These are phyloP conservation scores for Antidorcas marsupialis DNA, from an alignment of 2,113 vertebrate species.

Conservation along the genomic window DNA sequence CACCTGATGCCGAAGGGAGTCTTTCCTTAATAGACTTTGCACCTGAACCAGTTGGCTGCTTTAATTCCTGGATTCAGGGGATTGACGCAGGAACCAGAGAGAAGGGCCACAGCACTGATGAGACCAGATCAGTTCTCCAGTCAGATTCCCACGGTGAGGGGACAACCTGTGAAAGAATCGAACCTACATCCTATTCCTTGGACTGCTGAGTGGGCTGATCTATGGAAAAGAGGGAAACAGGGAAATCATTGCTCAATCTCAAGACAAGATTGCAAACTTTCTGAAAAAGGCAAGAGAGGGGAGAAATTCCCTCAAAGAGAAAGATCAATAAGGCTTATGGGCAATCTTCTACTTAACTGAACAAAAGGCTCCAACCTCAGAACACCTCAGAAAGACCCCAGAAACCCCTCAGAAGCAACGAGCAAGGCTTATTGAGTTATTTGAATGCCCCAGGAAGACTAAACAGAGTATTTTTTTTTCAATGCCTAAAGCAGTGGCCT, in stretches of 20 bases:
- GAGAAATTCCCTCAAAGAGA: background rate
- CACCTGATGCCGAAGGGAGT: background rate
- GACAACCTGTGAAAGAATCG: background rate
- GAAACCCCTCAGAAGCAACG: background rate
- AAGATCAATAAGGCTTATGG: background rate
- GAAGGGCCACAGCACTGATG: background rate
- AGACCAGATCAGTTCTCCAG: background rate
- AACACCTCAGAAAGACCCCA: background rate
- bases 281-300: background rate
- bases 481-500: background rate
- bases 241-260: background rate
- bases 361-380: background rate
- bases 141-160: background rate
- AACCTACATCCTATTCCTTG: background rate
- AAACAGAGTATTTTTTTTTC: background rate
- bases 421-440: background rate
- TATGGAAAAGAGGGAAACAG: background rate
- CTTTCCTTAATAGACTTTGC: background rate
- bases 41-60: background rate
- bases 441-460: background rate
- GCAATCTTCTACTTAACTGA: background rate
- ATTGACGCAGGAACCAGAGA: background rate
- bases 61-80: background rate
- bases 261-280: background rate
- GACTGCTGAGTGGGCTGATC: background rate